Evolutionary conservation across 2,113 vertebrate genomes (phyloP).

Genomic region (Oreochromis spilurus): DNA sequence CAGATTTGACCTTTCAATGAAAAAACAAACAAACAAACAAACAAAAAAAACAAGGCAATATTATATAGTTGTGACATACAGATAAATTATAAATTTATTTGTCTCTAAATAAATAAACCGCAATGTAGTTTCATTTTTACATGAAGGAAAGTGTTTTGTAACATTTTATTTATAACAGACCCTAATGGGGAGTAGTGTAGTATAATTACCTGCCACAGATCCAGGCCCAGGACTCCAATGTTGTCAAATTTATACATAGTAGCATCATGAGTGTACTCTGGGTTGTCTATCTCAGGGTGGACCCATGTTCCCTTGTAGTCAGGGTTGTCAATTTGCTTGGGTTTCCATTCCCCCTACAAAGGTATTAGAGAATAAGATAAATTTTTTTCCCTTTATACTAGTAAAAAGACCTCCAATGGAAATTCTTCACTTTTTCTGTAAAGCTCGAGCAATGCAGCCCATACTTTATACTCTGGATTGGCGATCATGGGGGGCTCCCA

Average conservation of each 20-base stretch:
- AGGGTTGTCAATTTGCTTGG: slow-evolving; percentile 74
- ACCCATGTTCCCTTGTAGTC: slow-evolving; percentile 77
- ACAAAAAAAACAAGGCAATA: background rate
- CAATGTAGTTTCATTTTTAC: background rate
- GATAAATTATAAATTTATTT: background rate
- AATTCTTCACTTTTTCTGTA: background rate
- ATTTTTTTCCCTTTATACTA: background rate
- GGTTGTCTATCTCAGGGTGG: slow-evolving; percentile 75
- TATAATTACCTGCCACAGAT: slow-evolving; percentile 79
- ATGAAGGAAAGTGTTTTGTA: background rate
- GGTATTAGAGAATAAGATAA: background rate
- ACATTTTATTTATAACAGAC: background rate
- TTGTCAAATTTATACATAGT: slow-evolving; percentile 75
- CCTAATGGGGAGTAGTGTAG: background rate
- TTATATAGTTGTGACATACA: background rate
- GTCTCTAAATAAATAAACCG: background rate
- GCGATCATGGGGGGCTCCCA: slow-evolving; percentile 74
- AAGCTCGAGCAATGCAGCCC: background rate
- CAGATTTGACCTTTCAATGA: slow-evolving; percentile 75
- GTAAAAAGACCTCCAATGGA: background rate
- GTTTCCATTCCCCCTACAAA: slow-evolving; percentile 76
- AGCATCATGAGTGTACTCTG: slow-evolving; percentile 59
- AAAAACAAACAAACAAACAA: background rate
- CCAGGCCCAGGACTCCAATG: slow-evolving; percentile 77
- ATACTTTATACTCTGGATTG: slow-evolving; percentile 77